Base-by-base conservation (phyloP, 2,797 vertebrate species). In the Amblyopsis hoosieri region DNA sequence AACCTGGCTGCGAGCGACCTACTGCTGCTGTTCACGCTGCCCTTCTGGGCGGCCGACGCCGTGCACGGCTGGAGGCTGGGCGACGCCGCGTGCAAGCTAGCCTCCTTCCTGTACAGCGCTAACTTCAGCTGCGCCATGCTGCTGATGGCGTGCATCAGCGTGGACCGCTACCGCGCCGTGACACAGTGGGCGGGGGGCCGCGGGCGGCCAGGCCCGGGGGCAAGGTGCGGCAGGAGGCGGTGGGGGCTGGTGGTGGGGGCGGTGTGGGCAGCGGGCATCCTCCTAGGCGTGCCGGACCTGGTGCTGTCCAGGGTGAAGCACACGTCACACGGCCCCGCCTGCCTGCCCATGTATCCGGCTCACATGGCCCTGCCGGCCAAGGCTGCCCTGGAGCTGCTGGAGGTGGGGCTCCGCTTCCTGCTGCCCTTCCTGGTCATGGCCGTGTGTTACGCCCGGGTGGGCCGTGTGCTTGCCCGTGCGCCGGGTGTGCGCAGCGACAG, bases 81-180 rank as follows among this genome's bases (percentile, higher is more conserved):
- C 0, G 69, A 61, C 0, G 11, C 45, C 0, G 92, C 94, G 84
- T 99, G 98, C 85, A 98, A 97, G 86, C 47, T 96, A 48, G 88
- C 92, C 7, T 93, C 95, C 17, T 94, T 94, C 45, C 83, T 96
- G 60, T 98, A 97, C 78, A 94, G 94, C n/a, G 84, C 92, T 61
- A 99, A 96, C 80, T 99, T 99, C 87, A 95, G 94, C 72, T 96
- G 95, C 2, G 92, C 95, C 63, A 99, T 98, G 96, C 92, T 96
- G 71, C 89, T 99, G 69, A 87, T 99, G 87, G 94, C 95, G 6
- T 97, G 94, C n/a, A 95, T 99, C 85, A 97, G 97, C 0, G 71
- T 97, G 70, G 97, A 99, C 58, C 94, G 94, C 87, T 84, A 89
- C 87, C 90, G 17, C 71, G 94, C 66, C 73, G 89, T 93, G 52